A percentile compares a stretch with the other conserved stretches of the same genome.
These are phyloP conservation scores for Callipepla squamata DNA, from an alignment of 2,113 vertebrate species.

Conservation along the genomic window DNA sequence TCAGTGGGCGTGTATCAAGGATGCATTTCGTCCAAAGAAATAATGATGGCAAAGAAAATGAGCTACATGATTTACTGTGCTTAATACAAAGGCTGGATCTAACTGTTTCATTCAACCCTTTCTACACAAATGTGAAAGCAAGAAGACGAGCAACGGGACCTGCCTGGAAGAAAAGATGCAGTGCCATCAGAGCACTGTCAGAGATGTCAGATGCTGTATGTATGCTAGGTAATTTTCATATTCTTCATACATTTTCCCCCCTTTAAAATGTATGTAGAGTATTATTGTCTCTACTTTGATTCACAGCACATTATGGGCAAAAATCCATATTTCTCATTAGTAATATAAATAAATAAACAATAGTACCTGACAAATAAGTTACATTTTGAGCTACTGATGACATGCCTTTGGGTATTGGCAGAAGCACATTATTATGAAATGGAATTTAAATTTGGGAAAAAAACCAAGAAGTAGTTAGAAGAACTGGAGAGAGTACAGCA, in stretches of 20 bases:
- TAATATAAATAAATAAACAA: constrained; percentile 66
- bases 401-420: constrained; percentile 35
- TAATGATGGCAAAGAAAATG: constrained; percentile 3
- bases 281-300: background rate
- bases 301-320: constrained; percentile 40
- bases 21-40: constrained; percentile 10
- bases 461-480: background rate
- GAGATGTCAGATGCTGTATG: background rate
- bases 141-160: background rate
- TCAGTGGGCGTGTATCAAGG: background rate
- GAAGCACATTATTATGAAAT: constrained; percentile 34
- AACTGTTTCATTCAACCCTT: background rate
- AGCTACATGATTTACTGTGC: background rate
- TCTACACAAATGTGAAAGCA: background rate
- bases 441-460: background rate
- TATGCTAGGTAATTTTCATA: background rate
- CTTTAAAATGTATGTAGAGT: background rate
- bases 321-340: constrained; percentile 50
- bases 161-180: background rate
- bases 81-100: constrained; percentile 18
- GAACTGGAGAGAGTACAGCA: background rate
- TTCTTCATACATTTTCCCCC: background rate
- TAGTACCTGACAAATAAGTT: constrained; percentile 62
- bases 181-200: background rate
- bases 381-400: constrained; percentile 42